Base-by-base conservation (phyloP, 2,888 invertebrate genomes). In the Nephrocerus scutellatus region DNA sequence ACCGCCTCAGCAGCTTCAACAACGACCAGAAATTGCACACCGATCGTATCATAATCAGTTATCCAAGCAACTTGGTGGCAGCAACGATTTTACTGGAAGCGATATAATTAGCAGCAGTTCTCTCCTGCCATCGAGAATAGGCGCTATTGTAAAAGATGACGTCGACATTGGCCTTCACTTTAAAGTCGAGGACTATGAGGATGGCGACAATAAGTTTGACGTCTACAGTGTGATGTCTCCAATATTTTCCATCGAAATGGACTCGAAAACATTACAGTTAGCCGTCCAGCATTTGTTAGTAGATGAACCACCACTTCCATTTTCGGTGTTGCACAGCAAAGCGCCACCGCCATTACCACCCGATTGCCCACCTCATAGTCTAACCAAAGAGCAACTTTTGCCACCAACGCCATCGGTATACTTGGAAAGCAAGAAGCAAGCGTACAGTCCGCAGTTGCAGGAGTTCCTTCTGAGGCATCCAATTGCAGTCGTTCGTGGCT, bases 391-490 rank as follows among this genome's bases (percentile, higher is more conserved):
- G 59, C 90, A 92, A 62, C 76, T 96, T 7, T 74, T 89, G 51
- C 96, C 96, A 21, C 88, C 90, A 28, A 92, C 96, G 18, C 95
- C 95, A 22, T 87, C 85, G 49, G 92, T 96, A 10, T 87, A 87
- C 72, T 75, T 98, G 49, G 97, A 98, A 63, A 91, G 88, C 59
- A 95, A 96, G 66, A 93, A 95, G 63, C 95, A 97, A 62, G 97
- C 96, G 1, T 92, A 93, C 65, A 90, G 92, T 54, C 86, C 91
- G 10, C 92, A 95, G 61, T 72, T 98, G 44, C 96, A 97, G 70
- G 93, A 96, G 65, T 97, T 96, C 71, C 97, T 96, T 67, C 75
- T 97, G 39, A 90, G 92, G 56, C 91, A 96, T 71, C 96, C 96
- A 1, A 95, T 97, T 56, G 95, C 95, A 15, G 93, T 97, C 14